Base-by-base conservation (phyloP, 2,113 vertebrate species). In the Chionis minor region DNA sequence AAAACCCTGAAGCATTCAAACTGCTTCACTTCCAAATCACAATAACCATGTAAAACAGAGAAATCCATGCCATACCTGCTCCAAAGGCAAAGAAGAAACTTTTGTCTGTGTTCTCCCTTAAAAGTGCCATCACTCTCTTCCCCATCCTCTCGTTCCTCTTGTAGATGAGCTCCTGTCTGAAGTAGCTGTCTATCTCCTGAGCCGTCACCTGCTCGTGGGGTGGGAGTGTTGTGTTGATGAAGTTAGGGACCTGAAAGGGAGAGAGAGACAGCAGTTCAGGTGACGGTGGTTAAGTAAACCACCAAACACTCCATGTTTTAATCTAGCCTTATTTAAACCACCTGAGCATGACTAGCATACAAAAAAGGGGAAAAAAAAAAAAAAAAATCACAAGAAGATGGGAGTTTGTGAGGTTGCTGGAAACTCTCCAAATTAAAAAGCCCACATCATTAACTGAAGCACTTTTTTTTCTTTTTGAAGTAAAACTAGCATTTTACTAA, bases 141-240 rank as follows among this genome's bases (percentile, higher is more conserved):
- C 99, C 99, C 99, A 99, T 99, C 78, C 99, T 98, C 97, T 99
- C 99, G 2, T 99, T 99, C 86, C 99, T 98, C 97, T 99, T 99
- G 98, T 99, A 99, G 98, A 99, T 99, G 95, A 99, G 99, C 94
- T 99, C 99, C 97, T 99, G 99, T 56, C 99, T 99, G 97, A 99
- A 99, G 98, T 99, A 99, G 98, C 98, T 99, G 98, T 99, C 99
- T 28, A 99, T 99, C 98, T 99, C 99, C 98, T 98, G 99, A 52
- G 99, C 99, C 0, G 99, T 99, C 92, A 98, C 98, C 62, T 99
- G 99, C 89, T 99, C 99, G 0, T 99, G 99, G 21, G 98, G 99
- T 0, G 99, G 99, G 67, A 99, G 98, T 0, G 99, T 99, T 82
- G 99, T 99, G 98, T 99, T 99, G 98, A 99, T 99, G 98, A 99